Conservation (phyloP, 2,797 vertebrate species). For the Melanotaenia maccullochi region DNA sequence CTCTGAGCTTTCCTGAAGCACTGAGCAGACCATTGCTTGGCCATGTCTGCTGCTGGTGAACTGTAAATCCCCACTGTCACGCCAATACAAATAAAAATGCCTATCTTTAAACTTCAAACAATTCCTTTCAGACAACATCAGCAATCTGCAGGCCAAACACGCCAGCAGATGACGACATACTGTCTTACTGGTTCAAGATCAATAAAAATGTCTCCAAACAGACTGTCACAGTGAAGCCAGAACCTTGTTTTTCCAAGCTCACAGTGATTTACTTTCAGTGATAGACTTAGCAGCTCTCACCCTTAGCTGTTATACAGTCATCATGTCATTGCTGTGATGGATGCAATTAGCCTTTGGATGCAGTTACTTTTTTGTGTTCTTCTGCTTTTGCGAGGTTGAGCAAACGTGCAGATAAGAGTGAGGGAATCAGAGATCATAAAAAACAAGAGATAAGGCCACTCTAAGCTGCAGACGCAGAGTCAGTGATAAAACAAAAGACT, state of each 20-base stretch:
- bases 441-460: slow-evolving; percentile 63
- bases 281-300: slow-evolving; percentile 46
- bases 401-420: slow-evolving; percentile 65
- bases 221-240: slow-evolving; percentile 52
- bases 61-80: slow-evolving; percentile 29
- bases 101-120: slow-evolving; percentile 45
- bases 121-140: slow-evolving; percentile 45
- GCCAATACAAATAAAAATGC: slow-evolving; percentile 56
- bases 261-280: slow-evolving; percentile 55
- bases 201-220: slow-evolving; percentile 57
- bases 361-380: slow-evolving; percentile 21
- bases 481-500: slow-evolving; percentile 65
- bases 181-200: slow-evolving; percentile 60
- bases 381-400: slow-evolving; percentile 52
- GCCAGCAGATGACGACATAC: slow-evolving; percentile 52
- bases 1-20: slow-evolving; percentile 18
- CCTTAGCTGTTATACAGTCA: slow-evolving; percentile 42
- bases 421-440: slow-evolving; percentile 42
- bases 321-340: slow-evolving; percentile 53
- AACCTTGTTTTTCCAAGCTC: slow-evolving; percentile 50
- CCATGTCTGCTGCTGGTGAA: slow-evolving; percentile 13
- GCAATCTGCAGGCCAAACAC: slow-evolving; percentile 46
- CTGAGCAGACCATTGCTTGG: slow-evolving; percentile 17
- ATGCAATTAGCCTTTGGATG: slow-evolving; percentile 62
- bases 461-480: slow-evolving; percentile 44